These are phyloP conservation scores for Pitangus sulphuratus DNA, from an alignment of 2,797 vertebrate species.

Conservation along the genomic window DNA sequence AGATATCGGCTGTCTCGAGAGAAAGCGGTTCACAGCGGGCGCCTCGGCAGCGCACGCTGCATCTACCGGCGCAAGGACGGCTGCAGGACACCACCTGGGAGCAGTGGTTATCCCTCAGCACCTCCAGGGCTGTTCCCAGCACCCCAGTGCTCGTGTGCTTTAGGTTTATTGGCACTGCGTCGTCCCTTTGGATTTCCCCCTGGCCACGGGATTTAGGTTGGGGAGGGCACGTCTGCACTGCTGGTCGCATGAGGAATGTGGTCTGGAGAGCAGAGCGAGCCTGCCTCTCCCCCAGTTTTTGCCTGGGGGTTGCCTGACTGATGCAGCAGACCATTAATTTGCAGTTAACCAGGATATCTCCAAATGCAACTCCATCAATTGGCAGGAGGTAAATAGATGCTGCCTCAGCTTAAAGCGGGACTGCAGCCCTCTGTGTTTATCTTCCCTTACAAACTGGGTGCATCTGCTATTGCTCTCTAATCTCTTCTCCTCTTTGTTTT, in stretches of 20 bases:
- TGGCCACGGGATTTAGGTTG: neutral
- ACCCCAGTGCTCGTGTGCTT: accelerated
- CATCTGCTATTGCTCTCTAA: neutral
- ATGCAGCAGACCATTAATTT: neutral
- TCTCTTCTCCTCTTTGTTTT: neutral
- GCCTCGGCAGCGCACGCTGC: accelerated
- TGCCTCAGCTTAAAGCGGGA: neutral
- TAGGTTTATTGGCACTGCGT: accelerated
- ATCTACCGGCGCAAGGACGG: neutral
- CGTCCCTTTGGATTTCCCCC: neutral
- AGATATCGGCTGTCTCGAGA: neutral
- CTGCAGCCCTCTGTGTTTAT: neutral
- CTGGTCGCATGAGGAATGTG: accelerated
- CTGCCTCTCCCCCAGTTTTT: neutral
- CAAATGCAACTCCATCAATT: neutral
- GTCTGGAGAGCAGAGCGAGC: neutral
- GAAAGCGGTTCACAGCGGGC: accelerated
- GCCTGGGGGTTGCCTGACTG: neutral
- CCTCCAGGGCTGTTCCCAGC: neutral
- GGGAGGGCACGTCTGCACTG: neutral
- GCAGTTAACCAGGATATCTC: neutral
- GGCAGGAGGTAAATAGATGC: neutral
- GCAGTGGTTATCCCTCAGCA: neutral
- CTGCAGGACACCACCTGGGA: neutral
- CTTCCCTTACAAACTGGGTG: neutral